Conservation (phyloP, 1,140 invertebrate species). For the Homalodisca vitripennis region DNA sequence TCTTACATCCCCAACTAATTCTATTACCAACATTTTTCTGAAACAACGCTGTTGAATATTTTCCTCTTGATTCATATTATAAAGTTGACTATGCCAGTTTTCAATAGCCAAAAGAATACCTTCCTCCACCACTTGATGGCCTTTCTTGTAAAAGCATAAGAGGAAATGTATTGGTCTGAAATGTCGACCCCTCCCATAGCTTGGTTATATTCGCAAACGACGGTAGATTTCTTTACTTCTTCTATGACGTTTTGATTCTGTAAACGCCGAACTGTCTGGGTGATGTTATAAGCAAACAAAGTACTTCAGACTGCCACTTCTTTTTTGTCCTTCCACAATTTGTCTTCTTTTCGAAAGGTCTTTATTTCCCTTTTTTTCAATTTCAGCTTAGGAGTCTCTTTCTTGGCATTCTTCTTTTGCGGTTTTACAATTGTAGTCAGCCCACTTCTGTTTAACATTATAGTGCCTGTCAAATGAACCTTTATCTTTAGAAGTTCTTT, state of each 20-base stretch:
- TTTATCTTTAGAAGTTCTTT: not conserved
- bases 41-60: not conserved
- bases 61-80: not conserved
- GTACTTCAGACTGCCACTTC: not conserved
- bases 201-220: constrained; percentile 2
- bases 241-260: constrained; percentile 1
- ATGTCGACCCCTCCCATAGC: constrained; percentile 3
- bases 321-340: constrained; percentile 5
- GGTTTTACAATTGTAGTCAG: not conserved
- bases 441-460: not conserved
- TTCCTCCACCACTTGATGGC: constrained; percentile 3
- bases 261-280: not conserved
- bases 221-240: not conserved
- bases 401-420: not conserved
- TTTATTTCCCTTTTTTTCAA: not conserved
- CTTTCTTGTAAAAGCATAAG: constrained; percentile 1
- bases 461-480: not conserved
- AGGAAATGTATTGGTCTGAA: constrained; percentile 18
- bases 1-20: constrained; percentile 14
- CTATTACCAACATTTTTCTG: not conserved
- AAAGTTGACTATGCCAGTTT: constrained; percentile 14
- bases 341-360: not conserved
- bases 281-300: not conserved
- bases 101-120: constrained; percentile 10
- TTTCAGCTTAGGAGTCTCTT: not conserved